Base-by-base conservation (phyloP, 2,113 vertebrate genomes). In the Sclerurus mexicanus region DNA sequence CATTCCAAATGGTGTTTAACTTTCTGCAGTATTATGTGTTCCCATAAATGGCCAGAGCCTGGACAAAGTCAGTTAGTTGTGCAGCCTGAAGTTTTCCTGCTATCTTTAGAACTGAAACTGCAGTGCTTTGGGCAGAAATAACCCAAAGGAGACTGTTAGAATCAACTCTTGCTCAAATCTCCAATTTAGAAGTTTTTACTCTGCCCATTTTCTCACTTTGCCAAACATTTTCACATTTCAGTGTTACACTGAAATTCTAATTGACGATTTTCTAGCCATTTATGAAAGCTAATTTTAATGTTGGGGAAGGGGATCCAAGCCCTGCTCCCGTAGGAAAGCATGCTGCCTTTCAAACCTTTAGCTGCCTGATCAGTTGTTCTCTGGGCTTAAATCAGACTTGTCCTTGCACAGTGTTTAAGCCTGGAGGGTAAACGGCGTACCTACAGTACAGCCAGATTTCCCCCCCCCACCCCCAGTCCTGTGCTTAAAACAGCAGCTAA, bases 1-100 rank as follows among this genome's bases (percentile, higher is more conserved):
- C 28, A 30, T 88, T 92, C 90, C 90, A 84, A 71, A 39, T 63
- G 90, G 44, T 63, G 72, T 88, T 63, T 71, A 40, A 81, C n/a
- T 82, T 92, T 94, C 50, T 95, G 82, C 56, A 86, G 19, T 28
- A 14, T 66, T 56, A 28, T 8, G 59, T 76, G 77, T 90, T 95
- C 44, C 90, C 82, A 88, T 96, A 94, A 88, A 86, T 90, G 85
- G 92, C 46, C 60, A 59, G 33, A 93, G 47, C 25, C 39, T 35
- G 72, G 67, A 86, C 72, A 69, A 71, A 85, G 81, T 14, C 55
- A 53, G 63, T 76, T 90, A 53, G 24, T 79, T 92, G 67, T 78
- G 56, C 15, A 86, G 85, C 59, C 67, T 55, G 35, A 83, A 94
- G 79, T 60, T 85, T 47, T 62, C 76, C 59, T 90, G 47, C 1